phyloP scores from a whole-genome alignment of 2,113 vertebrate genomes.

The Mobula birostris region DNA sequence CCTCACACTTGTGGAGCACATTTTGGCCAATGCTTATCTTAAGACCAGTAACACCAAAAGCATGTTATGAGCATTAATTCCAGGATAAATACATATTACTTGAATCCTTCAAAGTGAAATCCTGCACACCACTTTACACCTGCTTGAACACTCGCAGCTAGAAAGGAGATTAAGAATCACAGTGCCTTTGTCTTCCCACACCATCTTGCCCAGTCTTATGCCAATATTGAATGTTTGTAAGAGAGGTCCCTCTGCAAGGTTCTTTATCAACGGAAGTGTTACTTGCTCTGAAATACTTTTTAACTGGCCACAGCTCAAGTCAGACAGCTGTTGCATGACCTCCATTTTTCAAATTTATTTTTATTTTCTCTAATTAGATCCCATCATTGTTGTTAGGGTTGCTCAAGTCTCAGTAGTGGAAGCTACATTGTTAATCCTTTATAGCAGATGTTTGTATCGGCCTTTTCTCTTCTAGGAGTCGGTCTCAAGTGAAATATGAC shows the following conservation, averaged over 20 bases:
- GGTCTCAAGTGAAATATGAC: background rate
- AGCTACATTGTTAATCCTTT: conserved; percentile 30
- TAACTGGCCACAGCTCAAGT: conserved; percentile 6
- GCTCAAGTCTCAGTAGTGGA: conserved; percentile 9
- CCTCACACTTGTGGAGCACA: background rate
- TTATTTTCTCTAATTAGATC: conserved; percentile 9
- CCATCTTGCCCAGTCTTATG: background rate
- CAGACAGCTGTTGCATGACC: conserved; percentile 27
- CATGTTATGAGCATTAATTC: background rate
- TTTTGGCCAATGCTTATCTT: background rate
- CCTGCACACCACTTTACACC: background rate
- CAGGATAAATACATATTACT: background rate
- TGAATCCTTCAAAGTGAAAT: background rate
- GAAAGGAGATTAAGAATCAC: background rate
- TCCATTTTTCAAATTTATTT: conserved; percentile 22
- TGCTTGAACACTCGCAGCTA: background rate
- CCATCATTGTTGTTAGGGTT: conserved; percentile 20
- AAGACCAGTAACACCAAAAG: background rate
- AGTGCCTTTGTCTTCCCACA: background rate
- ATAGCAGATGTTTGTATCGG: conserved; percentile 7
- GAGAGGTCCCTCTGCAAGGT: conserved; percentile 13
- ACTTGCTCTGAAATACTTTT: background rate
- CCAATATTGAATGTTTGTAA: background rate
- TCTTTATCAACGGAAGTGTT: background rate
- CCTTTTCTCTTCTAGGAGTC: background rate